Evolutionary conservation across 2,113 vertebrate species (phyloP), one percentile per base, ranked within the genome.

Genomic region (Cercopithecus mona): DNA sequence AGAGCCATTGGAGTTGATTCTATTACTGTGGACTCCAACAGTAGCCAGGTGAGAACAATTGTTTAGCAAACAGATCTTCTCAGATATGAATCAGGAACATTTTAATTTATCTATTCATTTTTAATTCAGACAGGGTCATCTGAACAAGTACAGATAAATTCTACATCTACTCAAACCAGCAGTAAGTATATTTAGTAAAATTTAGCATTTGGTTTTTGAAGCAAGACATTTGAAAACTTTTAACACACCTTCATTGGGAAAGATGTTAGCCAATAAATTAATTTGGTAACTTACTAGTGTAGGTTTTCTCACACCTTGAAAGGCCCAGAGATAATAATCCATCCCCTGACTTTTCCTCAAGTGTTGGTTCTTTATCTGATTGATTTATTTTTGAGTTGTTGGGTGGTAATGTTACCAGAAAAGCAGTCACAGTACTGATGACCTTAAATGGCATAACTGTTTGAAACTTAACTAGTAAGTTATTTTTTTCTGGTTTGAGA

Each of bases 91-190:
- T 90, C 81, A 95, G 79, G 76, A 96, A 95, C 48, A 88, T 92
- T 73, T 84, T 90, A 92, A 97, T 97, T 97, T 96, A 98, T 91
- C 48, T 98, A 35, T 97, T 94, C 95, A 82, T 98, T 98, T 98
- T 96, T 97, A 96, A 97, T 98, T 90, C 92, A 99, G 99, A 99
- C 98, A 97, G 99, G 99, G 95, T 99, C 99, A 85, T 97, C 98
- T 90, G 99, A 99, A 82, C 99, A 99, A 98, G 97, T 99, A 89
- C 99, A 99, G 97, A 98, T 99, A 94, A 99, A 98, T 98, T 99
- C 99, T 95, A 98, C 99, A 66, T 98, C 99, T 89, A 98, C 98
- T 96, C 99, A 98, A 86, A 94, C 99, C 82, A 97, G 99, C 97
- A 98, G 99, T 99, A 97, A 98, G 99, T 99, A 97, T 97, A 88